phyloP scores from a whole-genome alignment of 2,113 vertebrate species.

The Solenodon paradoxus region DNA sequence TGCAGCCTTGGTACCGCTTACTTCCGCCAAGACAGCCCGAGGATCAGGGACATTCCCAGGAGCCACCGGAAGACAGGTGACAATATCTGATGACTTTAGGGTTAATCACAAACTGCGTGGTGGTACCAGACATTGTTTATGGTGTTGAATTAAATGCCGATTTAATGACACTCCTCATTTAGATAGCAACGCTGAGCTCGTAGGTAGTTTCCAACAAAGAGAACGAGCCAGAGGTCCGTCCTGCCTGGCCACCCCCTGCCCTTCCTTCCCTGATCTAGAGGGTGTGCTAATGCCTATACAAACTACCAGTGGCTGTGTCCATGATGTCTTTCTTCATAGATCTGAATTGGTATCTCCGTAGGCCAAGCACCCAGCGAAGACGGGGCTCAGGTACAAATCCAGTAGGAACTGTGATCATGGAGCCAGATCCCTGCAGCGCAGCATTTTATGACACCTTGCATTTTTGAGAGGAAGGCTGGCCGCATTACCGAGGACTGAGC shows the following conservation, averaged over 20 bases:
- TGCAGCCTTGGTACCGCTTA: not conserved
- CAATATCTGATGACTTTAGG: conserved; percentile 54
- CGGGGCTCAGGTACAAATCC: not conserved
- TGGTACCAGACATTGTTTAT: conserved; percentile 65
- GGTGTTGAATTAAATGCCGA: conserved; percentile 65
- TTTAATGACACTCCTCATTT: conserved; percentile 60
- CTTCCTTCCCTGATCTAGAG: conserved; percentile 53
- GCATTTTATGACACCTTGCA: not conserved
- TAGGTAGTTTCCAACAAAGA: conserved; percentile 54
- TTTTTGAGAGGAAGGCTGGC: not conserved
- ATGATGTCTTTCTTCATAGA: conserved; percentile 48
- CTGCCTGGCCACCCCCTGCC: conserved; percentile 26
- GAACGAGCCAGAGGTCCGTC: conserved; percentile 60
- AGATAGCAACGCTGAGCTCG: conserved; percentile 42
- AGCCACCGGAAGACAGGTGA: conserved; percentile 42
- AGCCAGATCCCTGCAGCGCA: no score
- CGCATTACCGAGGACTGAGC: not conserved
- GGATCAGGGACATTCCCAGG: conserved; percentile 55
- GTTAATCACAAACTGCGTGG: conserved; percentile 64
- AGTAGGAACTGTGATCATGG: not conserved
- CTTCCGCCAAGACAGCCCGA: not conserved
- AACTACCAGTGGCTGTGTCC: not conserved
- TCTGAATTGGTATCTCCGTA: conserved; percentile 4
- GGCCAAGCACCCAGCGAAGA: conserved; percentile 4
- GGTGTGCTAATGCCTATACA: conserved; percentile 57